These are phyloP conservation scores for Daktulosphaira vitifoliae DNA, from an alignment of 1,140 invertebrate species.

Conservation along the genomic window DNA sequence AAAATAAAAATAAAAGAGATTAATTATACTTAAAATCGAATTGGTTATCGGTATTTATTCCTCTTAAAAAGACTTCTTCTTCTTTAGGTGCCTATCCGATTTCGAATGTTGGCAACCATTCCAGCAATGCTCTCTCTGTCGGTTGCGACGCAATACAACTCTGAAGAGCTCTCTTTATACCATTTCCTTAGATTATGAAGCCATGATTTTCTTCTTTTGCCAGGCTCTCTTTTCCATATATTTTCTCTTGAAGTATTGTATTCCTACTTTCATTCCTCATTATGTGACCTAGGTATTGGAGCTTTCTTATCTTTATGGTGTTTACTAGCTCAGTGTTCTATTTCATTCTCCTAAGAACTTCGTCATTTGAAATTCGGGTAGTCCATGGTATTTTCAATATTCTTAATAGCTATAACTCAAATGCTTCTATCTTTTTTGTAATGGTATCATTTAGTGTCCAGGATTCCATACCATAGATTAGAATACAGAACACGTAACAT, in stretches of 20 bases:
- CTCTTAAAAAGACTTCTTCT: too few relatives aligned
- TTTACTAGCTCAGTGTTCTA: neutral
- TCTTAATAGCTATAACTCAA: neutral
- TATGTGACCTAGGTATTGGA: neutral
- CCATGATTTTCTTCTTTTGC: neutral
- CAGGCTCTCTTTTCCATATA: slow-evolving; percentile 5
- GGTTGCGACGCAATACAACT: neutral
- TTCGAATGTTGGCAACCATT: slow-evolving; percentile 4
- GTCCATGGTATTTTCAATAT: slow-evolving; percentile 2
- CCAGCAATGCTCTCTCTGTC: neutral
- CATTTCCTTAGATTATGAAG: neutral
- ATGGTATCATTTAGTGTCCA: slow-evolving; percentile 32
- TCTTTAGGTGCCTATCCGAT: slow-evolving; percentile 8
- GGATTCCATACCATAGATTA: slow-evolving; percentile 24
- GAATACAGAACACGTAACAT: slow-evolving; percentile 32
- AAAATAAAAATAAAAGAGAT: too few relatives aligned
- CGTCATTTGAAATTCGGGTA: neutral
- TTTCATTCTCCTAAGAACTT: slow-evolving; percentile 5
- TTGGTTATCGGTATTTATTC: too few relatives aligned
- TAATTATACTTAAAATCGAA: too few relatives aligned
- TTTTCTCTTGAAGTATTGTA: slow-evolving; percentile 4
- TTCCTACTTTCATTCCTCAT: slow-evolving; percentile 14
- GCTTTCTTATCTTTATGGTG: slow-evolving; percentile 13
- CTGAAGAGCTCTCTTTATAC: neutral
- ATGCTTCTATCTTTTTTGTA: slow-evolving; percentile 9